Percentiles rank a stretch among this genome's conserved stretches.
These are phyloP conservation scores for Eleutherodactylus coqui DNA, from an alignment of 2,797 vertebrate species.

Conservation along the genomic window DNA sequence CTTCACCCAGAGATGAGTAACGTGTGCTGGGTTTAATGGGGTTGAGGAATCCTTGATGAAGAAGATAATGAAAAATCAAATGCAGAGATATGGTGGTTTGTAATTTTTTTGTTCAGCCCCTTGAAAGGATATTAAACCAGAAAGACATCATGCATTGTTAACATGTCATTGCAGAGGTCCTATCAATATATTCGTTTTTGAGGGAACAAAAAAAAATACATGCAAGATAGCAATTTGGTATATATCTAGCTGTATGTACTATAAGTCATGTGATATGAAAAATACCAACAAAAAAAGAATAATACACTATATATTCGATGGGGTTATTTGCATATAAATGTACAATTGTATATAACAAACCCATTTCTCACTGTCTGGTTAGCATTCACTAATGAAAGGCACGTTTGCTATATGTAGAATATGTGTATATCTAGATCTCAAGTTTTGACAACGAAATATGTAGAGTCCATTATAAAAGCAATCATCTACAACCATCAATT, in stretches of 20 bases:
- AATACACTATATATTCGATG: not conserved
- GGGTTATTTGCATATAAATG: not conserved
- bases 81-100: conserved; percentile 41
- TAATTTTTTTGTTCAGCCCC: conserved; percentile 26
- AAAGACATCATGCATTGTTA: conserved; percentile 34
- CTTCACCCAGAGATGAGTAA: conserved; percentile 55
- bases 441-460: too few species aligned
- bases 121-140: conserved; percentile 50
- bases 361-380: too few species aligned
- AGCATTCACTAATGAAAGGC: too few species aligned
- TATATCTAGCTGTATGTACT: not conserved
- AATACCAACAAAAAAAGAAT: not conserved
- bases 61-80: conserved; percentile 58
- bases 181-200: not conserved
- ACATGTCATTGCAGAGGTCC: conserved; percentile 14
- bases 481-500: too few species aligned
- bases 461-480: too few species aligned
- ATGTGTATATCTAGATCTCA: too few species aligned
- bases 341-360: not conserved
- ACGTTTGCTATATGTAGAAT: too few species aligned
- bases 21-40: conserved; percentile 52
- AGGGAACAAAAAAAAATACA: conserved; percentile 14
- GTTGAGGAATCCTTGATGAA: conserved; percentile 60
- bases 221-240: not conserved
- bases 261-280: not conserved